These are phyloP conservation scores for Scrobipalpa atriplicella DNA, from an alignment of 2,888 invertebrate genomes.

Conservation along the genomic window DNA sequence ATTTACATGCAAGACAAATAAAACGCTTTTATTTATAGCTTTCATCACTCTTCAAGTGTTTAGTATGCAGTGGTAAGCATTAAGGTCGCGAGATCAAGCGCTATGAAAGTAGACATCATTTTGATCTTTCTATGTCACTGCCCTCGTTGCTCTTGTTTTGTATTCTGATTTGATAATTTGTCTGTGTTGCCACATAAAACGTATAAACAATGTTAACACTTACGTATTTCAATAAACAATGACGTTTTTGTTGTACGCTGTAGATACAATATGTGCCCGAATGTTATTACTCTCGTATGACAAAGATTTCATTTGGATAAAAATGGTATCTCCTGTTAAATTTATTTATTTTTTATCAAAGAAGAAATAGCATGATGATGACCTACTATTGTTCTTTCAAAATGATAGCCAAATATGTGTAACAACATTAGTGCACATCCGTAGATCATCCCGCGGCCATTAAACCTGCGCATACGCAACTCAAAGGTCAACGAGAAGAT, in stretches of 20 bases:
- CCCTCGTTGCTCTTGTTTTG: not conserved
- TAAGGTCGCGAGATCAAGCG: slow-evolving; percentile 10
- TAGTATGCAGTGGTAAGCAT: not conserved
- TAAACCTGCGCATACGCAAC: not conserved
- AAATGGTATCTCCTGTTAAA: not conserved
- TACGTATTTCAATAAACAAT: not conserved
- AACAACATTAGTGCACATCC: slow-evolving; percentile 7
- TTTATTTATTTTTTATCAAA: not conserved
- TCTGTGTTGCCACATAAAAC: slow-evolving; percentile 10
- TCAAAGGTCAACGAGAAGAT: slow-evolving; percentile 10
- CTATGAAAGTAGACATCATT: slow-evolving; percentile 13
- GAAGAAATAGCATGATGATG: not conserved
- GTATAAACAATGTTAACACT: not conserved
- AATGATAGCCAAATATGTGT: not conserved
- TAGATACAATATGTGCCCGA: not conserved
- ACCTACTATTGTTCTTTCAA: not conserved
- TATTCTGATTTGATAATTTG: not conserved
- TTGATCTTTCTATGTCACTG: slow-evolving; percentile 6
- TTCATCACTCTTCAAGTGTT: not conserved
- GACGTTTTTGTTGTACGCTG: not conserved
- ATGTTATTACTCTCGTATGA: too few species aligned
- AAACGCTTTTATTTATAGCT: too few species aligned
- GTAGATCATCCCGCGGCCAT: not conserved
- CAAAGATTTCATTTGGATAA: too few species aligned
- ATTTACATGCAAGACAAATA: too few species aligned